Base-by-base conservation (phyloP, 1,140 invertebrate genomes). In the Calliopsis andreniformis region DNA sequence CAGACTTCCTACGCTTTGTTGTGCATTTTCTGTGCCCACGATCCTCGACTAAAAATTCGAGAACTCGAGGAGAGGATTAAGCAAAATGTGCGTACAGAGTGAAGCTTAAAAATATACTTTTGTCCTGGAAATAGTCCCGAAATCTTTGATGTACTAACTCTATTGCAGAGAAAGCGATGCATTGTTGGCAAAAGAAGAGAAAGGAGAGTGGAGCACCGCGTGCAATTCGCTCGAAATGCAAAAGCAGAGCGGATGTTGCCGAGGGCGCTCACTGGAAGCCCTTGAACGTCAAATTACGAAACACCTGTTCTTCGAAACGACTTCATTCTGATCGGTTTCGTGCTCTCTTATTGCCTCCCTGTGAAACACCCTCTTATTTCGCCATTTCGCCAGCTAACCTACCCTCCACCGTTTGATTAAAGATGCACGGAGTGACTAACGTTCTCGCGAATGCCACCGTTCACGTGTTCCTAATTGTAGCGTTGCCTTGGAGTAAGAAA, bases 251-350 rank as follows among this genome's bases (percentile, higher is more conserved):
- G 72, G 69, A 80, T 32, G 69, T 75, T 55, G 75, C 75, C 70
- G 69, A 62, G 61, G 62, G 81, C 78, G 49, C 20, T 56, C 45
- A 75, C 59, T 70, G 66, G 62, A 63, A 75, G 68, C 45, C 23
- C 18, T 23, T 53, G 35, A 78, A 85, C 86, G 79, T 85, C 78
- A 78, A 86, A 86, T 87, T 87, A 86, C 62, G 72, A 77, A 83
- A 85, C 81, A 87, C 86, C 85, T 87, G 86, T 84, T 86, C 80
- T 64, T 45, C 78, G 63, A 82, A 86, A 86, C 84, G 66, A 81
- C 83, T 87, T 87, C 68, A 86, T 87, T 85, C 66, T 73, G 61
- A 67, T 82, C 53, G 76, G 62, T 85, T 78, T 68, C 72, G 76
- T 61, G 63, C 66, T 71, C 18, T 71, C 20, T 30, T 18, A 62